Percentiles rank a stretch among this genome's conserved stretches.
These are phyloP conservation scores for Parazoanthus atlanticus DNA, from an alignment of 92 coral and sea anemone species.

Conservation along the genomic window DNA sequence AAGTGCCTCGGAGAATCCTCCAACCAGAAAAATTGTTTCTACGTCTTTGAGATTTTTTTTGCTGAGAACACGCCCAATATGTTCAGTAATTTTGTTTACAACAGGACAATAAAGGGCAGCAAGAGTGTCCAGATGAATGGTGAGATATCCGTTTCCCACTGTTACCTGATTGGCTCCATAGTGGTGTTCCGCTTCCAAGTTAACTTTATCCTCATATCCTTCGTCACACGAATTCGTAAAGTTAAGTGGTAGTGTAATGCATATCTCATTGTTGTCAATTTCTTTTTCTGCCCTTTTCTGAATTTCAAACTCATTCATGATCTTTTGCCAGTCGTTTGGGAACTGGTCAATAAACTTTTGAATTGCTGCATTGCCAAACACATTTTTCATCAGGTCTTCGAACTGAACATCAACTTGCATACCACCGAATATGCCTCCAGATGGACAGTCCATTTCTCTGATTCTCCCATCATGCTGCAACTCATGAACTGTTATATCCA, in stretches of 20 bases:
- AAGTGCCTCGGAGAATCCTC: constrained; percentile 55
- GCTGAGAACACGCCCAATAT: constrained; percentile 6
- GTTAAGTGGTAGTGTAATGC: constrained; percentile 44
- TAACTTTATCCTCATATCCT: constrained; percentile 7
- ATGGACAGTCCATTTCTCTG: constrained; percentile 43
- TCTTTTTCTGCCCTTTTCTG: constrained; percentile 44
- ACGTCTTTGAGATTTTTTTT: constrained; percentile 24
- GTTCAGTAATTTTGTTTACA: constrained; percentile 30
- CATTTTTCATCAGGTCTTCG: constrained; percentile 17
- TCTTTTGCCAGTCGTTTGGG: constrained; percentile 47
- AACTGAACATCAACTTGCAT: constrained; percentile 46
- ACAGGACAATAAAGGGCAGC: constrained; percentile 34
- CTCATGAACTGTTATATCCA: constrained; percentile 47
- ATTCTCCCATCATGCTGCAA: constrained; percentile 31
- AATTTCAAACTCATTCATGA: constrained; percentile 47
- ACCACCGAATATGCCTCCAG: constrained; percentile 48
- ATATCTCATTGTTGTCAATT: constrained; percentile 42
- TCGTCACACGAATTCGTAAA: constrained; percentile 37
- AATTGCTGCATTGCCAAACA: constrained; percentile 30
- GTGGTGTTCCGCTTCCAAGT: background rate
- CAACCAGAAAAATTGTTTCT: constrained; percentile 50
- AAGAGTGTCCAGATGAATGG: constrained; percentile 26
- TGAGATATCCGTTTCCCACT: constrained; percentile 48
- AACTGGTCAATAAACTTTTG: constrained; percentile 14
- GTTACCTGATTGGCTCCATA: constrained; percentile 12